phyloP scores from a whole-genome alignment of 2,797 vertebrate species.

The Pelochelys cantorii region DNA sequence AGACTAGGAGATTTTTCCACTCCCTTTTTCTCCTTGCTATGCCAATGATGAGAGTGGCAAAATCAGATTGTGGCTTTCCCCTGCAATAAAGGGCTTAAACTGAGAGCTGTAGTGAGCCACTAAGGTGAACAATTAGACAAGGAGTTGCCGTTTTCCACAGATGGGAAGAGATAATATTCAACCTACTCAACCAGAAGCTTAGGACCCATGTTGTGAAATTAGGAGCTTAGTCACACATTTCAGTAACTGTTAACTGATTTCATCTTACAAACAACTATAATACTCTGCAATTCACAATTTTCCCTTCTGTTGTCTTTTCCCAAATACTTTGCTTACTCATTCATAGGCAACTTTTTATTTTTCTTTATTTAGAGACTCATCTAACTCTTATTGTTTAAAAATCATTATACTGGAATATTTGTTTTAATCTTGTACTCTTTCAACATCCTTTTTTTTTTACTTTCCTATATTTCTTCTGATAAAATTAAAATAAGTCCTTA shows the following conservation, averaged over 20 bases:
- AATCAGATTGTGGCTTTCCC: too few species aligned
- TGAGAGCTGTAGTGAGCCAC: too few species aligned
- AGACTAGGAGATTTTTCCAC: too few species aligned
- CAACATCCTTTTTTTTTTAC: rapidly evolving
- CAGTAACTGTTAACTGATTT: neutral
- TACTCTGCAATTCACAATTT: neutral
- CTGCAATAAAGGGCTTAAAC: too few species aligned
- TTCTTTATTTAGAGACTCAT: neutral
- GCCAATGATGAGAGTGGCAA: too few species aligned
- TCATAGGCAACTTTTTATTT: neutral
- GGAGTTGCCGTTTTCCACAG: too few species aligned
- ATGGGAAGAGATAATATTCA: too few species aligned
- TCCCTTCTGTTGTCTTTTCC: neutral
- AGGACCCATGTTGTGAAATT: too few species aligned
- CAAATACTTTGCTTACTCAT: neutral
- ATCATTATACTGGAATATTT: neutral
- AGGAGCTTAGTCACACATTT: neutral
- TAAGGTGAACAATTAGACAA: too few species aligned
- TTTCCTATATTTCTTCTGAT: neutral
- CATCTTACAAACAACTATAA: neutral
- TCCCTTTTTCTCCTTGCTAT: too few species aligned
- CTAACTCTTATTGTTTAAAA: neutral
- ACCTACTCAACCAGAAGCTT: too few species aligned
- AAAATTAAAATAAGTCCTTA: neutral
- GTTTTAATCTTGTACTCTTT: too few species aligned